phyloP scores from a whole-genome alignment of 2,113 vertebrate species.

The Eulacestoma nigropectus region DNA sequence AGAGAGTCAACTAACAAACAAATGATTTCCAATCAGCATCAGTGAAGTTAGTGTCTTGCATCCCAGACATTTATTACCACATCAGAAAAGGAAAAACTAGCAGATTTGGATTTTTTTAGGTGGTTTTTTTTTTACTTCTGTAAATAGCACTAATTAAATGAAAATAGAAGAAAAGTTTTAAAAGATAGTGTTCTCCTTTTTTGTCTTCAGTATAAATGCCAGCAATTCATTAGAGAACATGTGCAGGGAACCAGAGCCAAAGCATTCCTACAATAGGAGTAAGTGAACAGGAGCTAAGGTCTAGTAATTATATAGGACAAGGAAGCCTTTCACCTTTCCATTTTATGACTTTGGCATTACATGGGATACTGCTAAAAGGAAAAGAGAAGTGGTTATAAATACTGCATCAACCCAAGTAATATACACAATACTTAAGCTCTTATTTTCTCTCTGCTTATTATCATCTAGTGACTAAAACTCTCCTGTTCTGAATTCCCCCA shows the following conservation, averaged over 20 bases:
- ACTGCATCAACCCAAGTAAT: background rate
- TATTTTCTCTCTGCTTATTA: constrained; percentile 2
- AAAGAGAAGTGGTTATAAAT: constrained; percentile 10
- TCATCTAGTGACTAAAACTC: background rate
- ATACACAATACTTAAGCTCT: background rate
- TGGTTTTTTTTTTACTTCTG: background rate
- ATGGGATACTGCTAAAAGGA: background rate
- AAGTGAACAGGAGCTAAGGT: background rate
- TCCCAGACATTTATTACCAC: background rate
- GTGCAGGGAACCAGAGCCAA: background rate
- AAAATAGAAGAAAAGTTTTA: background rate
- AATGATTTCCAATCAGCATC: background rate
- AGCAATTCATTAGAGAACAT: background rate
- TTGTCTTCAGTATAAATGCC: background rate
- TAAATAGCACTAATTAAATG: background rate
- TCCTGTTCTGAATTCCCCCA: background rate
- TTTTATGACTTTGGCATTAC: background rate
- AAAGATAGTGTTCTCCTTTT: background rate
- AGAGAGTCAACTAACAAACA: background rate
- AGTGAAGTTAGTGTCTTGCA: background rate
- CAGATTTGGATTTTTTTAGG: background rate
- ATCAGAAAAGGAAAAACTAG: background rate
- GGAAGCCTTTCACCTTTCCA: constrained; percentile 1
- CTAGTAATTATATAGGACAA: constrained; percentile 5
- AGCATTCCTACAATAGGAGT: background rate